Base-by-base conservation (phyloP, 2,888 invertebrate genomes). In the Carcina quercana region DNA sequence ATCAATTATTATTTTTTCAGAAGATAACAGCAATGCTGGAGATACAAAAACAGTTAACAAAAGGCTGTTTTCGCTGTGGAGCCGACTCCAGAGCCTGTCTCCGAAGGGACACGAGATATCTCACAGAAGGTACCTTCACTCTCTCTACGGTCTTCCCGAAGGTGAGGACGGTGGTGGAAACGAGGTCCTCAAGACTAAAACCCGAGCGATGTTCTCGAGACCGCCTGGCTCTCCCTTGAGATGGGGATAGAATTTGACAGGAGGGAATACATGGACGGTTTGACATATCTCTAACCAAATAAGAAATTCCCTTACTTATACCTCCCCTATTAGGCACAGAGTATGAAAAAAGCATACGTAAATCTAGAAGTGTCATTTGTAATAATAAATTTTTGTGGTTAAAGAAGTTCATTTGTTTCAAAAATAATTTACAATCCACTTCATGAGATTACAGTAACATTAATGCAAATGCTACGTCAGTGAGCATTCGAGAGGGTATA, bases 171-270 rank as follows among this genome's bases (percentile, higher is more conserved):
- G 43, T 14, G 37, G 35, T 13, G 34, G 61, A 3, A 56, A 60
- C 13, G 63, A 63, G 2, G 45, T 55, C 1, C 62, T 82, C 12
- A 79, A 79, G 1, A 80, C 82, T 1, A 78, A 82, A 42, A 78
- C 82, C 31, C 60, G 28, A 41, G 73, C 47, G 7, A 67, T 64
- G 2, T 59, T 76, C 37, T 59, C 74, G 54, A 59, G 83, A 62
- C 82, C 83, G 35, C 80, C 83, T 3, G 83, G 83, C 38, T 80
- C 82, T 10, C 83, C 83, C 2, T 51, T 83, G 20, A 62, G 83
- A 42, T 85, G 82, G 79, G 80, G 85, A 34, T 76, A 55, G 75
- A 52, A 26, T 15, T 20, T 8, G 10, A 24, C 3, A 6, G 12
- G 24, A 24, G n/a, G n/a, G 17, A 17, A 17, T 17, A 17, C 17